Evolutionary conservation across 2,797 vertebrate species (phyloP), one percentile per base, ranked within the genome.

Genomic region (Eleutherodactylus coqui): DNA sequence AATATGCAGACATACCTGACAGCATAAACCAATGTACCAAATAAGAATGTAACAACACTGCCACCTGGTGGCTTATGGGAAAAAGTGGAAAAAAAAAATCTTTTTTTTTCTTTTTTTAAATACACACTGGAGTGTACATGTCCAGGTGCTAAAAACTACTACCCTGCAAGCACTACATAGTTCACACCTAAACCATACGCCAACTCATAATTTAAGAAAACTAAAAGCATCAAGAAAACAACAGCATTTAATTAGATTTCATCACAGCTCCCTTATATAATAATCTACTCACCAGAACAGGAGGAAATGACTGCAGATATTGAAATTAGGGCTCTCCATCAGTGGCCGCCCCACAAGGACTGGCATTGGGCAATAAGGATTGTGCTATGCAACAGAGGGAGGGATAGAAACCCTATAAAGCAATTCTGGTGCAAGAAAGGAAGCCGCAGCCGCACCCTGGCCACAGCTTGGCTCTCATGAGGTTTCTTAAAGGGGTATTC

Each of bases 61-160:
- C 62, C 62, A 67, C 16, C 62, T 67, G 32, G 62, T 67, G 62
- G 29, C n/a, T n/a, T n/a, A n/a, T n/a, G n/a, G n/a, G n/a, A n/a
- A n/a, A n/a, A n/a, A n/a, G n/a, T n/a, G n/a, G n/a, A n/a, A n/a
- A n/a, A n/a, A n/a, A n/a, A n/a, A n/a, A n/a, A n/a, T n/a, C n/a
- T n/a, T n/a, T n/a, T n/a, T n/a, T n/a, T n/a, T n/a, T n/a, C n/a
- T n/a, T n/a, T n/a, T n/a, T n/a, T n/a, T n/a, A n/a, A n/a, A n/a
- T n/a, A n/a, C n/a, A n/a, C n/a, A n/a, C n/a, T n/a, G n/a, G 6
- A 53, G 51, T 4, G 41, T 43, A 10, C 10, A 5, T 43, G 4
- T 10, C 41, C 41, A 43, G 4, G 41, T 43, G 41, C 41, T 10
- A 43, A 43, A 4, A 43, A 43, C 41, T 43, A 47, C 5, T 14